Conservation (phyloP, 2,113 vertebrate species). For the Ancistrus triradiatus region DNA sequence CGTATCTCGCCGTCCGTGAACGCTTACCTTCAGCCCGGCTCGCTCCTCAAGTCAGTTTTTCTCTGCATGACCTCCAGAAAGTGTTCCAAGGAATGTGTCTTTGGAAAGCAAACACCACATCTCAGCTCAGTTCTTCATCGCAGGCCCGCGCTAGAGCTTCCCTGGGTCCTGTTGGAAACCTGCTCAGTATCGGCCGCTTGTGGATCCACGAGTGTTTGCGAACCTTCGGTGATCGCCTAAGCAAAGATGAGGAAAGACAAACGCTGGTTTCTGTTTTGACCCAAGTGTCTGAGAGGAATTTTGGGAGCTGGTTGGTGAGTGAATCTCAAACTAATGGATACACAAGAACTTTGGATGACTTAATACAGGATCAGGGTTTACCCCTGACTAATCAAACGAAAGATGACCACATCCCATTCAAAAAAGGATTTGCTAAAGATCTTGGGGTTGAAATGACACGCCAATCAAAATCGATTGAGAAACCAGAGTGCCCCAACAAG, state of each 20-base stretch:
- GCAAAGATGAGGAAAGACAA: conserved; percentile 55
- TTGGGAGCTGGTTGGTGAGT: conserved; percentile 36
- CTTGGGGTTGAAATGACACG: neutral
- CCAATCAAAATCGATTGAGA: neutral
- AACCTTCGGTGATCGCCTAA: conserved; percentile 73
- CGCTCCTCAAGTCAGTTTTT: conserved; percentile 67
- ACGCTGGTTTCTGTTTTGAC: conserved; percentile 60
- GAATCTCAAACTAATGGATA: neutral
- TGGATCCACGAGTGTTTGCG: conserved; percentile 83
- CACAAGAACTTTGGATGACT: neutral
- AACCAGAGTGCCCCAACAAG: conserved; percentile 14
- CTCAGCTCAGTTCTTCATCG: neutral
- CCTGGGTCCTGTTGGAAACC: conserved; percentile 6
- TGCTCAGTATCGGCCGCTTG: conserved; percentile 63
- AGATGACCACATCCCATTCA: conserved; percentile 1
- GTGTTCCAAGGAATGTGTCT: conserved; percentile 72
- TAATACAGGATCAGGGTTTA: conserved; percentile 1
- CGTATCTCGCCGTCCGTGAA: conserved; percentile 60
- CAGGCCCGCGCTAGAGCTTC: neutral
- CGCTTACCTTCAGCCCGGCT: conserved; percentile 57
- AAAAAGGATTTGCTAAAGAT: neutral
- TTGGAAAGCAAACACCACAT: conserved; percentile 50
- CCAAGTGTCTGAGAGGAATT: conserved; percentile 51
- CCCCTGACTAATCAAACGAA: too few species aligned
- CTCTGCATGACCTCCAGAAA: conserved; percentile 69